phyloP scores from a whole-genome alignment of 1,140 invertebrate species.

The Solenopsis fugax region DNA sequence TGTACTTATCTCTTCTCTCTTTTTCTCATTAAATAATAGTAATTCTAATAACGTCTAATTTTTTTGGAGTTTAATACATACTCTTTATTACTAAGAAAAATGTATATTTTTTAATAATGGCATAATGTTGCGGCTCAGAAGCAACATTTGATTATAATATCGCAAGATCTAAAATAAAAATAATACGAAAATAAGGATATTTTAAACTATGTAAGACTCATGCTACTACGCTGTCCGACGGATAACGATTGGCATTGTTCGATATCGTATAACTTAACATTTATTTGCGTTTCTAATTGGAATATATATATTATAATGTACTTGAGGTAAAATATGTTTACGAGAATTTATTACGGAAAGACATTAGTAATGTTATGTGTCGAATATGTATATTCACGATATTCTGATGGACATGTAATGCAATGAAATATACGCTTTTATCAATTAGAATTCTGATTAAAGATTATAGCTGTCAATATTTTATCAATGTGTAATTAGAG shows the following conservation, averaged over 20 bases:
- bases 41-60: conserved; percentile 3
- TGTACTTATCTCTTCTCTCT: background rate
- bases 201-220: background rate
- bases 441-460: conserved; percentile 11
- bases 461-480: background rate
- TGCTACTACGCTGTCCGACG: conserved; percentile 35
- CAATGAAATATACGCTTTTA: background rate
- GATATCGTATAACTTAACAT: conserved; percentile 24
- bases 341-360: conserved; percentile 30
- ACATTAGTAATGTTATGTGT: conserved; percentile 3
- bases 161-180: background rate
- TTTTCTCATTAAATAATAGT: background rate
- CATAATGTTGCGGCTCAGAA: background rate
- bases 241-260: background rate
- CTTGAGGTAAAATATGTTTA: conserved; percentile 26
- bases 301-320: conserved; percentile 26
- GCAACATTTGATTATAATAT: background rate
- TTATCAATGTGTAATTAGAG: background rate
- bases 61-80: background rate
- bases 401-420: background rate
- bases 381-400: background rate
- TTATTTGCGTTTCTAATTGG: conserved; percentile 30
- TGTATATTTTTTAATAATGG: background rate
- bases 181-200: background rate
- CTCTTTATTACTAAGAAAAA: background rate